phyloP scores from a whole-genome alignment of 2,113 vertebrate species.

The Psittacula cyanocephala region DNA sequence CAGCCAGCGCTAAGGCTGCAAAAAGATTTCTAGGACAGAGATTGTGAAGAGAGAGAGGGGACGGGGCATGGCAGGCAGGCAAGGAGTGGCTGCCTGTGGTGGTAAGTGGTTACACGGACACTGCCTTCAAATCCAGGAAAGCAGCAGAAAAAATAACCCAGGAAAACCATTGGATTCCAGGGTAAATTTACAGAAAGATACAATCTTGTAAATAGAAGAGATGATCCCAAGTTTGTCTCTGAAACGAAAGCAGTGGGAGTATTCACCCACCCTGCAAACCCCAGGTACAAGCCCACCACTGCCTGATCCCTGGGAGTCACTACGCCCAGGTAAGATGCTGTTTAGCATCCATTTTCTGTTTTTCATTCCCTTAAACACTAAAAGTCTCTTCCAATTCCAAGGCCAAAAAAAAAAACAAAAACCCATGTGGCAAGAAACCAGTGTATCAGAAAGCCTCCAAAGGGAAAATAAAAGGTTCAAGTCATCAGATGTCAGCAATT shows the following conservation, averaged over 20 bases:
- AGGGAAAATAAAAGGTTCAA: background rate
- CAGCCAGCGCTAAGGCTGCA: background rate
- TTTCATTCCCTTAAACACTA: background rate
- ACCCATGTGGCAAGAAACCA: background rate
- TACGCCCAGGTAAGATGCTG: background rate
- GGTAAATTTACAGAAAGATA: background rate
- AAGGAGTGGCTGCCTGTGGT: background rate
- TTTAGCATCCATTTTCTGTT: background rate
- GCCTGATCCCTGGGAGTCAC: background rate
- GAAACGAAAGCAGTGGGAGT: background rate
- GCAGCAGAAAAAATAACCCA: background rate
- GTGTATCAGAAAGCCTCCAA: background rate
- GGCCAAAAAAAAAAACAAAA: background rate
- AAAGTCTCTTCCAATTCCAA: background rate
- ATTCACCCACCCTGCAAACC: background rate
- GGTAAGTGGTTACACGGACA: fast-evolving
- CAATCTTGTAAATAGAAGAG: background rate
- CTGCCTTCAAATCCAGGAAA: background rate
- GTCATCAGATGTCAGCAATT: background rate
- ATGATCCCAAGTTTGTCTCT: background rate
- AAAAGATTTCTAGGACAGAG: background rate
- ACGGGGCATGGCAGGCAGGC: fast-evolving
- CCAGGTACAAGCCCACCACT: fast-evolving
- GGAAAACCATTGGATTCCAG: background rate
- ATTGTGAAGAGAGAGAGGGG: background rate